Conservation (phyloP, 1,140 invertebrate species). For the Zaprionus davidi region DNA sequence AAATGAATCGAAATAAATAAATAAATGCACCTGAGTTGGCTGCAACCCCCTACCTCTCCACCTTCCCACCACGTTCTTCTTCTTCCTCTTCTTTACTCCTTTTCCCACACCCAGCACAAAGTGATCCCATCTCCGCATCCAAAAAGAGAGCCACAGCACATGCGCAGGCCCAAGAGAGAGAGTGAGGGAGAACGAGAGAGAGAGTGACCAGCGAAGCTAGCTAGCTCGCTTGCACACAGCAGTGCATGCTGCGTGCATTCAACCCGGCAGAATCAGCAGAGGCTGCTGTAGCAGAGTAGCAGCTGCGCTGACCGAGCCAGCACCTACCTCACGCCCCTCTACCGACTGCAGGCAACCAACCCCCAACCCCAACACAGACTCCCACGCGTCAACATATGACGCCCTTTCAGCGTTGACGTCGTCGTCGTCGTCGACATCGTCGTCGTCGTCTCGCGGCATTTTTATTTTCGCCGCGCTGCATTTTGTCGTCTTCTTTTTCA, state of each 20-base stretch:
- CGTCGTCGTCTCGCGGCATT: slow-evolving; percentile 29
- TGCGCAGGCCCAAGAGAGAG: slow-evolving; percentile 29
- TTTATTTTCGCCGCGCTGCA: slow-evolving; percentile 50
- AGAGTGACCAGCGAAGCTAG: slow-evolving; percentile 27
- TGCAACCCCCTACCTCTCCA: not conserved
- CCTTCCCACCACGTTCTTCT: not conserved
- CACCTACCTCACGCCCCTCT: slow-evolving; percentile 42
- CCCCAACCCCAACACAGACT: not conserved
- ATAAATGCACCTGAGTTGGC: slow-evolving; percentile 73
- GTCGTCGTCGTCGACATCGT: not conserved
- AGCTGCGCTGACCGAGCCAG: not conserved
- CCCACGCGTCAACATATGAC: slow-evolving; percentile 12
- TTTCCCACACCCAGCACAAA: not conserved
- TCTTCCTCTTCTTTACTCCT: not conserved
- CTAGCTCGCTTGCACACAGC: slow-evolving; percentile 35
- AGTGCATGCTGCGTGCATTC: slow-evolving; percentile 68
- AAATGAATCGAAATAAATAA: slow-evolving; percentile 84
- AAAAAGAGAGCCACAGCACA: slow-evolving; percentile 27
- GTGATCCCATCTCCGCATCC: slow-evolving; percentile 32
- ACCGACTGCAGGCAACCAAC: slow-evolving; percentile 13
- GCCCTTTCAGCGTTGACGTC: slow-evolving; percentile 16
- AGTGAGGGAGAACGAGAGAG: slow-evolving; percentile 20
- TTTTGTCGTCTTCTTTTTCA: slow-evolving; percentile 36
- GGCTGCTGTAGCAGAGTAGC: slow-evolving; percentile 19
- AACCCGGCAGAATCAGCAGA: slow-evolving; percentile 67